Conservation (phyloP, 2,888 invertebrate species). For the Anthrax anthrax region DNA sequence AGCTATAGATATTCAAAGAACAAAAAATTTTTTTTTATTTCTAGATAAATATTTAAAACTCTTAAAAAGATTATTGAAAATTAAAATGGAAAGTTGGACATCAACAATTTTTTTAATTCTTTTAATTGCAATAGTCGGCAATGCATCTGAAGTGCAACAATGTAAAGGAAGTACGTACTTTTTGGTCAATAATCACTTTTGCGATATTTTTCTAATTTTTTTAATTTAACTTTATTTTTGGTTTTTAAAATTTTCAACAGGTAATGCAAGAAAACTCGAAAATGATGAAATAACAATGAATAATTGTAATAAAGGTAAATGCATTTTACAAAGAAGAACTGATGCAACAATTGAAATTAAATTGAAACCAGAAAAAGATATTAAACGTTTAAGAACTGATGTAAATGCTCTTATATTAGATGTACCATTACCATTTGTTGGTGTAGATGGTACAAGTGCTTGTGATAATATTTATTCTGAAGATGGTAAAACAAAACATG, state of each 20-base stretch:
- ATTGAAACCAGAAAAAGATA: constrained; percentile 43
- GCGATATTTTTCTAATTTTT: neutral
- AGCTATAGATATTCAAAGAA: too few species aligned
- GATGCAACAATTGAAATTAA: constrained; percentile 40
- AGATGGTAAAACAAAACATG: constrained; percentile 41
- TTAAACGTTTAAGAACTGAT: constrained; percentile 39
- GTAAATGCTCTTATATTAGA: constrained; percentile 50
- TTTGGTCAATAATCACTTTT: too few species aligned
- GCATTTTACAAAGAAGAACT: constrained; percentile 48
- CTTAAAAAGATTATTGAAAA: too few species aligned
- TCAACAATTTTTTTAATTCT: neutral
- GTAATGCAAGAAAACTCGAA: constrained; percentile 31
- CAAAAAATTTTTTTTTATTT: too few species aligned
- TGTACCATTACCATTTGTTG: constrained; percentile 55
- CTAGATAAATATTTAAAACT: too few species aligned
- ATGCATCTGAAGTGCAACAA: constrained; percentile 1
- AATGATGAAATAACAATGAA: constrained; percentile 40
- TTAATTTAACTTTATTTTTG: neutral
- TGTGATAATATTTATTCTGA: constrained; percentile 48
- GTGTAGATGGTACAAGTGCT: constrained; percentile 55
- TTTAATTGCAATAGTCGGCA: neutral
- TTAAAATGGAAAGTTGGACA: neutral
- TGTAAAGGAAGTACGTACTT: constrained; percentile 4
- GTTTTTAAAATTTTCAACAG: constrained; percentile 22
- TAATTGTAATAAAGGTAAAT: constrained; percentile 48